Evolutionary conservation across 2,797 vertebrate species (phyloP), one percentile per base, ranked within the genome.

Genomic region (Chromobotia macracanthus): DNA sequence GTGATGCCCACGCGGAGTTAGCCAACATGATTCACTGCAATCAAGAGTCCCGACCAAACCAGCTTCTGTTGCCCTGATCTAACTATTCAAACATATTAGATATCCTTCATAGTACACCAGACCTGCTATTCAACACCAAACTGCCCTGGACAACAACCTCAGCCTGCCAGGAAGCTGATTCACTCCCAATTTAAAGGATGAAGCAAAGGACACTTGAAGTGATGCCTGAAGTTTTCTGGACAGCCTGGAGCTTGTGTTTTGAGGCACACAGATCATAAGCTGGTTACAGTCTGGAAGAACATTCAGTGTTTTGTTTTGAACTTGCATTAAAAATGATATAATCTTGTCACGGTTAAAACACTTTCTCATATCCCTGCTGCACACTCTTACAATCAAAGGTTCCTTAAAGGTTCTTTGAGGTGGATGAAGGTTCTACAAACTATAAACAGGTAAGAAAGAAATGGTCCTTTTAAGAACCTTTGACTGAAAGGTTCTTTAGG

Each of bases 171-270:
- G 73, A 81, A 79, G 76, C 72, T 82, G 68, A 84, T 82, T 80
- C 80, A 73, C 82, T 80, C 69, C 72, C 75, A 83, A 74, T 81
- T 85, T 81, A 84, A 70, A 74, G 66, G 71, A 83, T 55, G 86
- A 84, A 56, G 58, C 80, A 66, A 55, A 56, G 78, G 72, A 66
- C 82, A 83, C 77, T 83, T 72, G 55, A 67, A 83, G 77, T 72
- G 72, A 72, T 80, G 72, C 35, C 35, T 50, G 82, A 75, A 83
- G 74, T 73, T 76, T 80, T 79, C 75, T 72, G 41, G 51, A 48
- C 35, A 16, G 38, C 75, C 73, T 55, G 77, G 70, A 64, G 82
- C 73, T 74, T 79, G 70, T 72, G 77, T 19, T 19, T 19, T 55
- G 7, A 19, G n/a, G 50, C 50, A n/a, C 50, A 53, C 18, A 56